Evolutionary conservation across 2,797 vertebrate genomes (phyloP).

Genomic region (Alcedo atthis): DNA sequence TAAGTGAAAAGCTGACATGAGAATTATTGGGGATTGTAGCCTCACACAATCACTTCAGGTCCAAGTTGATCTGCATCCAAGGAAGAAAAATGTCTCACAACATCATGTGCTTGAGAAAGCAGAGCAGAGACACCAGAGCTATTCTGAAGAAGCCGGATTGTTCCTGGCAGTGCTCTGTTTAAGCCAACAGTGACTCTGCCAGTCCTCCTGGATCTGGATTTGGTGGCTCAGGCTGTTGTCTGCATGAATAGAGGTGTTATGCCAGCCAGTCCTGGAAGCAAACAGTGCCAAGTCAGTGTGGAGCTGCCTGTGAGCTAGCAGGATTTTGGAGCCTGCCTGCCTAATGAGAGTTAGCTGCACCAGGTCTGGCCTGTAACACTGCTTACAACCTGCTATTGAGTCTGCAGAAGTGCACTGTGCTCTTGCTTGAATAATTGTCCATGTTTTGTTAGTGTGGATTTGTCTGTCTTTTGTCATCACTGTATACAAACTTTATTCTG

Average conservation of each 20-base stretch:
- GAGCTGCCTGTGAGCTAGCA: neutral
- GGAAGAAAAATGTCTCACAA: neutral
- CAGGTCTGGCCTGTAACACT: neutral
- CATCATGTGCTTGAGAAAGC: neutral
- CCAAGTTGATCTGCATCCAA: neutral
- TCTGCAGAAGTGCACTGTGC: neutral
- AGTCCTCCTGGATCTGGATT: neutral
- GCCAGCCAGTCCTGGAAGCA: neutral
- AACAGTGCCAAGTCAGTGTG: neutral
- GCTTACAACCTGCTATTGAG: neutral
- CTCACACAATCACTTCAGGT: neutral
- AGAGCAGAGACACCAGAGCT: neutral
- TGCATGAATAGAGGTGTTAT: neutral
- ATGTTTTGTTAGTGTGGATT: neutral
- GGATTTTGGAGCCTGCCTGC: neutral
- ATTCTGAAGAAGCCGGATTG: neutral
- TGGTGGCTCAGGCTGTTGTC: neutral
- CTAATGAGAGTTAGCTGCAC: neutral
- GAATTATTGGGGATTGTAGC: neutral
- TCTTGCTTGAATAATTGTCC: neutral
- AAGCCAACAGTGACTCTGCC: neutral
- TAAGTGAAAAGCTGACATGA: neutral
- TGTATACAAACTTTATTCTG: neutral
- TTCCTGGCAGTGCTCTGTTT: neutral
- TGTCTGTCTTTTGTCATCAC: neutral